Evolutionary conservation across 2,888 invertebrate genomes (phyloP), one percentile per base, ranked within the genome.

Genomic region (Netelia inedita): DNA sequence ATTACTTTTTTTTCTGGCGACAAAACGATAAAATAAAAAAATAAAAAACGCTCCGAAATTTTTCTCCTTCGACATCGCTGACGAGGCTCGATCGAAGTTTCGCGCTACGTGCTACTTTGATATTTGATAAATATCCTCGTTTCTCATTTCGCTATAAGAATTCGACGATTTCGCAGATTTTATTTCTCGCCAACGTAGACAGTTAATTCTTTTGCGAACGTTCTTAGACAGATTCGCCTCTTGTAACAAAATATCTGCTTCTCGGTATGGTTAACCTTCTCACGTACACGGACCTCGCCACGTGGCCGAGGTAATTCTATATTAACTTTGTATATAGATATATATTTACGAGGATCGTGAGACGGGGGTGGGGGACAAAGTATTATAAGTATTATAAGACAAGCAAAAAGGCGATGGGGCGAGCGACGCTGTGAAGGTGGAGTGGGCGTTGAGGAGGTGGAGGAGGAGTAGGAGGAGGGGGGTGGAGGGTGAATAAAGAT

Each of bases 131-230:
- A 35, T 9, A 35, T 35, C 11, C 9, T 16, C 2, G 1, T 66
- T 11, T 43, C 41, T n/a, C 21, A 28, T 5, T 28, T 28, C 3
- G 28, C 11, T 5, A 59, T 61, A 59, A 63, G 86, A 86, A 88
- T 85, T 88, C 65, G 61, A 81, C n/a, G 81, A 73, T 75, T 75
- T 71, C 68, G 81, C 73, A 59, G 68, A 73, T 82, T 81, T 82
- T 46, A 2, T 14, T 50, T 75, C 68, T 55, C 69, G 19, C 6
- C 23, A 8, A 53, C 65, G 28, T 11, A 55, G 69, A 16, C 14
- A 1, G 46, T 46, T 46, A 46, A 46, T 46, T 6, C 21, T 43
- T 73, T 43, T 73, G 23, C 65, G 28, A n/a, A 41, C 35, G 10
- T 28, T 46, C 0, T 46, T 46, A 46, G 46, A 11, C 1, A 46